Conservation (phyloP, 2,113 vertebrate species). For the Carassius gibelio region DNA sequence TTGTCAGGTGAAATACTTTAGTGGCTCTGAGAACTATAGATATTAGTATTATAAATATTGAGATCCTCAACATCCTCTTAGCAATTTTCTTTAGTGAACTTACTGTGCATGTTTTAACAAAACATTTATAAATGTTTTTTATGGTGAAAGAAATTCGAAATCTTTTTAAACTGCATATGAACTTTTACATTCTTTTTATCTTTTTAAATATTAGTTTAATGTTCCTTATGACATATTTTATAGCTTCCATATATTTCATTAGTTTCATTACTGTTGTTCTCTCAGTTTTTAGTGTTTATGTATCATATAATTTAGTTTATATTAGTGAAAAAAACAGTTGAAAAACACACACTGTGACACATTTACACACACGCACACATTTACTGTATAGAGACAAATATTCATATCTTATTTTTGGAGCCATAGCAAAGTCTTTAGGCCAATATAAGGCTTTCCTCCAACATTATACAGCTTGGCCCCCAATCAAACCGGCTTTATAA, state of each 20-base stretch:
- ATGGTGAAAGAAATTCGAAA: neutral
- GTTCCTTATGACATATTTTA: neutral
- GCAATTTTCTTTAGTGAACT: neutral
- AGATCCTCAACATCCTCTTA: neutral
- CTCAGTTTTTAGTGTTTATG: neutral
- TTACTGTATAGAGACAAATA: slow-evolving; percentile 55
- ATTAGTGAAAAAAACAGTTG: neutral
- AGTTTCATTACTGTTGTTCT: neutral
- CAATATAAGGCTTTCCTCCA: slow-evolving; percentile 74
- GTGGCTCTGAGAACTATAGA: neutral
- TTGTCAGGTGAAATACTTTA: neutral
- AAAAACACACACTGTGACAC: slow-evolving; percentile 36
- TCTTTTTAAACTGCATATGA: neutral
- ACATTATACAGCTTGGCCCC: slow-evolving; percentile 75
- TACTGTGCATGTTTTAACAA: neutral
- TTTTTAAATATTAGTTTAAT: neutral
- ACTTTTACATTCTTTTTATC: neutral
- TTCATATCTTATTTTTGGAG: slow-evolving; percentile 74
- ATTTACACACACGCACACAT: slow-evolving; percentile 63
- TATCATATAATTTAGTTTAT: slow-evolving; percentile 28
- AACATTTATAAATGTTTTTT: neutral
- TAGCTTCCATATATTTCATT: neutral
- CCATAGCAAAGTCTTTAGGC: slow-evolving; percentile 70
- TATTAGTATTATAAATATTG: neutral
- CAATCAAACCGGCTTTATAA: slow-evolving; percentile 82